Conservation (phyloP, 2,113 vertebrate species). For the Setophaga coronata region DNA sequence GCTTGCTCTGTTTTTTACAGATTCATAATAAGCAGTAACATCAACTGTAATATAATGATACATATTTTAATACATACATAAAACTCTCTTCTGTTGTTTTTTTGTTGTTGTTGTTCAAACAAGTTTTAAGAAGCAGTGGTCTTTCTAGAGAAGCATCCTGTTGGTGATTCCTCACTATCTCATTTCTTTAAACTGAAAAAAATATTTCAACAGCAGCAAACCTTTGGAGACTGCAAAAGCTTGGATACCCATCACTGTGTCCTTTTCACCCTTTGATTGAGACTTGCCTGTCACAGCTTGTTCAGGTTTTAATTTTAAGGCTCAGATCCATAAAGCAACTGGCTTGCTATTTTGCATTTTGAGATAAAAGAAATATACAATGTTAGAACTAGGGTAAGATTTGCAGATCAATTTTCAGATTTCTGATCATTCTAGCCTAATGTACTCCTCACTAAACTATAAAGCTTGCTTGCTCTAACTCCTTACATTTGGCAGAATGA, state of each 20-base stretch:
- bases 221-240: not conserved
- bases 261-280: not conserved
- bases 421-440: not conserved
- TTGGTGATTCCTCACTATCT: not conserved
- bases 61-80: not conserved
- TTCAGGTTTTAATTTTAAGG: not conserved
- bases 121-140: accelerated
- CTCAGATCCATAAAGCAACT: not conserved
- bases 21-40: not conserved
- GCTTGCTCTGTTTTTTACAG: not conserved
- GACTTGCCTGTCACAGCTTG: not conserved
- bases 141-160: not conserved
- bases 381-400: not conserved
- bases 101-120: not conserved
- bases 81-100: not conserved
- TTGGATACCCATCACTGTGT: not conserved
- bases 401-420: not conserved
- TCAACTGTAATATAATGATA: not conserved
- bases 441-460: not conserved
- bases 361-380: not conserved
- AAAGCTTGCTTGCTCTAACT: not conserved
- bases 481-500: not conserved
- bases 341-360: not conserved
- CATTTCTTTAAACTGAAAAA: not conserved
- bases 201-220: not conserved